Percentiles rank a stretch among this genome's conserved stretches.
These are phyloP conservation scores for Microctenopoma lineatum DNA, from an alignment of 2,797 vertebrate genomes.

Conservation along the genomic window DNA sequence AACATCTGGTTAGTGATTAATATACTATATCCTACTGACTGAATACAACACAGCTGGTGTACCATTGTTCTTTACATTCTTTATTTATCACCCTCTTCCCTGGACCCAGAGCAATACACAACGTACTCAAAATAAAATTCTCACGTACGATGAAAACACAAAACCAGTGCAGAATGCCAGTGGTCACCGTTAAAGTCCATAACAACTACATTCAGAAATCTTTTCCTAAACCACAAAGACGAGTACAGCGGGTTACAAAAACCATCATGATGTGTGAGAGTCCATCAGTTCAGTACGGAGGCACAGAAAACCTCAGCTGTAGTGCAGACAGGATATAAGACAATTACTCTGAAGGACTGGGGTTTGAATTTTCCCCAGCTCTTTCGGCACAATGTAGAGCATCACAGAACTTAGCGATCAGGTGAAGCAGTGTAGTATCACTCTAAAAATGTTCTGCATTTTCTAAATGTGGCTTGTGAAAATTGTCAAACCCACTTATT, in stretches of 20 bases:
- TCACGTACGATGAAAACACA: slow-evolving; percentile 66
- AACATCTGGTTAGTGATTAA: no score
- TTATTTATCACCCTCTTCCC: slow-evolving; percentile 78
- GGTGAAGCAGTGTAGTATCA: background rate
- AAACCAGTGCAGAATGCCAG: slow-evolving; percentile 77
- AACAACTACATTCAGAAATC: slow-evolving; percentile 81
- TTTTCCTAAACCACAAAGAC: slow-evolving; percentile 56
- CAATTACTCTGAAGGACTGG: background rate
- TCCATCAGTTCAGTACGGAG: slow-evolving; percentile 11
- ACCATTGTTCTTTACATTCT: slow-evolving; percentile 73
- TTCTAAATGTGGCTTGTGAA: slow-evolving; percentile 4
- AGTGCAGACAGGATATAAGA: slow-evolving; percentile 5
- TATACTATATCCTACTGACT: no score
- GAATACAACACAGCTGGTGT: background rate
- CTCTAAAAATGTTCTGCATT: slow-evolving; percentile 1
- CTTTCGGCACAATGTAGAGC: background rate
- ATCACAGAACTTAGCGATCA: background rate
- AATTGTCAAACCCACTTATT: slow-evolving; percentile 9
- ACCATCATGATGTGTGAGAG: slow-evolving; percentile 10
- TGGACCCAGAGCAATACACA: slow-evolving; percentile 60
- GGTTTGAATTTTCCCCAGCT: background rate
- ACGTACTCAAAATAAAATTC: slow-evolving; percentile 77
- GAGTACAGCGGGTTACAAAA: slow-evolving; percentile 41
- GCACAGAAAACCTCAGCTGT: slow-evolving; percentile 10
- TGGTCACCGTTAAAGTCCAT: slow-evolving; percentile 65